Evolutionary conservation across 2,888 invertebrate species (phyloP).

Genomic region (Hedychridium roseum): DNA sequence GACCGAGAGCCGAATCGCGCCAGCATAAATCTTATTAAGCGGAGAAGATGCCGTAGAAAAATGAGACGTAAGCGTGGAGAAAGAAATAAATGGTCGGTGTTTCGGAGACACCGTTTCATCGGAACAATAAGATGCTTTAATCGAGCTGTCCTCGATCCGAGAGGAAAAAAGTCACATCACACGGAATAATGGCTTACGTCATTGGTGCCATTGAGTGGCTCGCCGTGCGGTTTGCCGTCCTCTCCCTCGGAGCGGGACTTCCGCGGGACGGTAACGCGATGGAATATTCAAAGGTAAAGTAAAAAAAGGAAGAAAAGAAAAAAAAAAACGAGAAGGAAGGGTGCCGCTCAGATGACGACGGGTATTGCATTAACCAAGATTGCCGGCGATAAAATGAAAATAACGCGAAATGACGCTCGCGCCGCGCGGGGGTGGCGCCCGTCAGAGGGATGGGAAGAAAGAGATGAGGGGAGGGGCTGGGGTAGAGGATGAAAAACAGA

Average conservation of each 20-base stretch:
- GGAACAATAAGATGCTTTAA: too few species aligned
- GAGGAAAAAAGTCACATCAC: constrained; percentile 25
- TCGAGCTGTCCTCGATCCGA: too few species aligned
- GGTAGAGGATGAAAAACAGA: constrained; percentile 32
- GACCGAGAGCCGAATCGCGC: too few species aligned
- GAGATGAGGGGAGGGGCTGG: constrained; percentile 11
- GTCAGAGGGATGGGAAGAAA: constrained; percentile 11
- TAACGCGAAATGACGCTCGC: constrained; percentile 60
- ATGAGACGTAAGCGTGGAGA: too few species aligned
- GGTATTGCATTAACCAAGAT: constrained; percentile 62
- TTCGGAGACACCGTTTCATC: too few species aligned
- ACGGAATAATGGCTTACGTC: constrained; percentile 19
- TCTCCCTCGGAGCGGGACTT: constrained; percentile 13
- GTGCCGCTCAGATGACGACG: constrained; percentile 22
- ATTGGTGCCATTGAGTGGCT: constrained; percentile 14
- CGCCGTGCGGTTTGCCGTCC: background rate
- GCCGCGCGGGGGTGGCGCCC: constrained; percentile 20
- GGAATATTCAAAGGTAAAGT: constrained; percentile 59
- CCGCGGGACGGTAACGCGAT: constrained; percentile 45
- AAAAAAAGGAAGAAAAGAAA: constrained; percentile 42
- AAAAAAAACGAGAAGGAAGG: constrained; percentile 19
- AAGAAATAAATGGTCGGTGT: too few species aligned
- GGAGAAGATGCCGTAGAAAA: too few species aligned
- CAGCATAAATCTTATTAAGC: too few species aligned
- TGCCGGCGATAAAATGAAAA: constrained; percentile 63